Conservation (phyloP, 2,797 vertebrate genomes). For the Natrix natrix region DNA sequence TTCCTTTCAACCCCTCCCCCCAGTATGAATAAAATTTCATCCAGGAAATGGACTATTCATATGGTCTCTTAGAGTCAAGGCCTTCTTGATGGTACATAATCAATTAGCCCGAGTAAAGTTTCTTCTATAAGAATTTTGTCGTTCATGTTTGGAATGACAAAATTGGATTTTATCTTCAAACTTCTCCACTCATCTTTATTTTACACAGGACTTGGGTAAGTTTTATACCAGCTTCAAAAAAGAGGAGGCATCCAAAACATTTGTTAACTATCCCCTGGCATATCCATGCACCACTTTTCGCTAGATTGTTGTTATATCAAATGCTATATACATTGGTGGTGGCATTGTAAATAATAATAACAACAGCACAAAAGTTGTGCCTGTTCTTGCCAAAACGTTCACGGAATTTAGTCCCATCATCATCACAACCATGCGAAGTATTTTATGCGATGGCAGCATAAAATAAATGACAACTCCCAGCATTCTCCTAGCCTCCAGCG, state of each 20-base stretch:
- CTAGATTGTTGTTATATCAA: background rate
- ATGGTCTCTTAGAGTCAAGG: background rate
- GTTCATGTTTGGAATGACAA: background rate
- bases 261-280: background rate
- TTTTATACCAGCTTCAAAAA: background rate
- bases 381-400: background rate
- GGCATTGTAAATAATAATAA: background rate
- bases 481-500: background rate
- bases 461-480: background rate
- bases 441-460: background rate
- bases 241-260: background rate
- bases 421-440: background rate
- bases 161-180: background rate
- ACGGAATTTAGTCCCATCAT: background rate
- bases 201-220: background rate
- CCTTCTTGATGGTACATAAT: background rate
- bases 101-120: background rate
- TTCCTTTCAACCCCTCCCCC: background rate
- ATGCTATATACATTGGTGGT: background rate
- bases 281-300: background rate
- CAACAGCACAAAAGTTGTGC: background rate
- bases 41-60: background rate
- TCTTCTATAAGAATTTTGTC: background rate
- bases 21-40: background rate
- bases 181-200: background rate